Conservation (phyloP, 2,888 invertebrate species). For the Seira musarum region DNA sequence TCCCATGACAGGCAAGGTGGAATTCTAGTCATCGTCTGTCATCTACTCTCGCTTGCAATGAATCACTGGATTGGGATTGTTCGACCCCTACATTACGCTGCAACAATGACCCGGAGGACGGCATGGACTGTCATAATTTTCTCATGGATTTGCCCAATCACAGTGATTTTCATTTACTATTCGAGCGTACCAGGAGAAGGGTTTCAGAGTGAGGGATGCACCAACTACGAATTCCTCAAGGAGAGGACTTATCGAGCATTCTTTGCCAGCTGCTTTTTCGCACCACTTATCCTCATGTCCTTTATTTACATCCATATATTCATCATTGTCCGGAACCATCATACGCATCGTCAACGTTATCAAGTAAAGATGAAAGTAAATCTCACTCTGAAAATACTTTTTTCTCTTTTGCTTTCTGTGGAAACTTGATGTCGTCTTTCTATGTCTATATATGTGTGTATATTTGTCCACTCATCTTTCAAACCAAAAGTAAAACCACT, state of each 20-base stretch:
- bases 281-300: constrained; percentile 77
- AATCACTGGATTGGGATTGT: constrained; percentile 81
- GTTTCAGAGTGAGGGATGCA: constrained; percentile 71
- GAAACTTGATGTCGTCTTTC: too few species aligned
- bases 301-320: constrained; percentile 78
- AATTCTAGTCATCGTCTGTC: constrained; percentile 78
- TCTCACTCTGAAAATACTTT: constrained; percentile 1
- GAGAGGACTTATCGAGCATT: constrained; percentile 74
- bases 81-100: constrained; percentile 78
- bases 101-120: constrained; percentile 76
- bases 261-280: constrained; percentile 76
- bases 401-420: background rate
- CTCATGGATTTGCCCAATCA: constrained; percentile 77
- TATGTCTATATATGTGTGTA: background rate
- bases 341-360: constrained; percentile 74
- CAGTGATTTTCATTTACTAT: constrained; percentile 75
- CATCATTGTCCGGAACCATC: constrained; percentile 76
- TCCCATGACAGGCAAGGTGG: constrained; percentile 73
- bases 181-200: constrained; percentile 74
- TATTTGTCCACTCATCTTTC: too few species aligned
- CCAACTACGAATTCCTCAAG: constrained; percentile 69
- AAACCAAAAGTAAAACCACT: too few species aligned
- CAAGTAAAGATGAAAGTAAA: constrained; percentile 63
- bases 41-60: constrained; percentile 78
- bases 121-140: constrained; percentile 74